phyloP scores from a whole-genome alignment of 2,113 vertebrate species.

The Sinocyclocheilus rhinocerous region DNA sequence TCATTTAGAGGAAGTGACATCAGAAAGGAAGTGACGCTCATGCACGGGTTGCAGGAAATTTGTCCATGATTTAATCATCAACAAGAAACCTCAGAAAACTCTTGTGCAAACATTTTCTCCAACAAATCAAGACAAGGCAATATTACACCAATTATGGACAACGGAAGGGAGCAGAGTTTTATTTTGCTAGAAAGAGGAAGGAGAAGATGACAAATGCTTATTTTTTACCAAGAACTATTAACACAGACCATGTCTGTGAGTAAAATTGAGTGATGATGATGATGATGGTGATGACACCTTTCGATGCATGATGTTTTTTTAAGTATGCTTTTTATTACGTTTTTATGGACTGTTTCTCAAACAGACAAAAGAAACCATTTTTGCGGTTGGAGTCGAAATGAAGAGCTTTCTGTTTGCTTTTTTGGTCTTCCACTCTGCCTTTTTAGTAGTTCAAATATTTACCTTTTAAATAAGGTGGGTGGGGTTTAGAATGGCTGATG shows the following conservation, averaged over 20 bases:
- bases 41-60: conserved; percentile 88
- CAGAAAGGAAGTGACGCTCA: conserved; percentile 92
- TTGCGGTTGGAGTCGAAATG: conserved; percentile 83
- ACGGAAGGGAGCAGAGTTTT: conserved; percentile 85
- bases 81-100: conserved; percentile 49
- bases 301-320: conserved; percentile 85
- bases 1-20: conserved; percentile 93
- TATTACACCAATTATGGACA: conserved; percentile 61
- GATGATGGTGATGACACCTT: conserved; percentile 60
- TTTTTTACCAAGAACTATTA: conserved; percentile 89
- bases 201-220: conserved; percentile 64
- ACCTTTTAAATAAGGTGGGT: conserved; percentile 91
- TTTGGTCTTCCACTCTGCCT: conserved; percentile 77
- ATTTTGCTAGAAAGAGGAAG: conserved; percentile 90
- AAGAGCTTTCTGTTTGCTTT: conserved; percentile 78
- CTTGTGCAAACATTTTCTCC: conserved; percentile 48
- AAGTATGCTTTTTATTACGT: conserved; percentile 60
- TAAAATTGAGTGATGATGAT: conserved; percentile 75
- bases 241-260: conserved; percentile 77
- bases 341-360: conserved; percentile 66
- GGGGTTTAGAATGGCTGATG: conserved; percentile 86
- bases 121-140: conserved; percentile 54
- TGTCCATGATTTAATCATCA: conserved; percentile 56
- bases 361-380: conserved; percentile 76
- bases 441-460: conserved; percentile 84